Percentiles rank a stretch among this genome's conserved stretches.
Evolutionary conservation across 2,797 vertebrate species (phyloP).

Genomic region (Forpus xanthops): DNA sequence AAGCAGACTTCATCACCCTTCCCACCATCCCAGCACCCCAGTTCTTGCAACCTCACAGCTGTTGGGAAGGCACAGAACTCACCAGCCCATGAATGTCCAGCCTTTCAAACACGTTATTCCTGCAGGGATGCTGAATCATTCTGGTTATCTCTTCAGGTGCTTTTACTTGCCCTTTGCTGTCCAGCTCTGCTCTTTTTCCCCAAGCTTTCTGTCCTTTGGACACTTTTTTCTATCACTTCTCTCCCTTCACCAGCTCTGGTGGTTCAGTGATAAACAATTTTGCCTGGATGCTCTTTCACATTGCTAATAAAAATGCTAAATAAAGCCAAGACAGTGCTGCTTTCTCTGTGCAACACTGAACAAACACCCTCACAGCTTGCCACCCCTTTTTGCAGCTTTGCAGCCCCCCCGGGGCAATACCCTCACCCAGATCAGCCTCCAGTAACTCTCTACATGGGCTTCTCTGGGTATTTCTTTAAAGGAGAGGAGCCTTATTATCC

Average conservation of each 20-base stretch:
- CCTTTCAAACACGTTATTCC: background rate
- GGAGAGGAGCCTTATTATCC: background rate
- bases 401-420: background rate
- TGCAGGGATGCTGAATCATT: background rate
- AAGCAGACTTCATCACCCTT: background rate
- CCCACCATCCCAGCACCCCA: background rate
- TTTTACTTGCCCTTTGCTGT: background rate
- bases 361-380: background rate
- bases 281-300: background rate
- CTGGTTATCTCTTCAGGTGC: background rate
- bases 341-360: background rate
- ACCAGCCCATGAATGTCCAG: rapidly evolving
- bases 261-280: background rate
- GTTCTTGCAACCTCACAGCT: background rate
- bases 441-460: no score
- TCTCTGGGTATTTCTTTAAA: background rate
- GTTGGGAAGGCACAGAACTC: background rate
- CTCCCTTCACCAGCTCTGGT: background rate
- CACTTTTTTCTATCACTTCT: background rate
- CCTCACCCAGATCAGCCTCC: background rate
- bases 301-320: background rate
- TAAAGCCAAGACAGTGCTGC: background rate
- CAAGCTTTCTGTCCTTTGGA: background rate
- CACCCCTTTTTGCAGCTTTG: background rate
- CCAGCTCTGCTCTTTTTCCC: background rate